phyloP scores from a whole-genome alignment of 2,113 vertebrate species.

The Gallinago jamesoni region DNA sequence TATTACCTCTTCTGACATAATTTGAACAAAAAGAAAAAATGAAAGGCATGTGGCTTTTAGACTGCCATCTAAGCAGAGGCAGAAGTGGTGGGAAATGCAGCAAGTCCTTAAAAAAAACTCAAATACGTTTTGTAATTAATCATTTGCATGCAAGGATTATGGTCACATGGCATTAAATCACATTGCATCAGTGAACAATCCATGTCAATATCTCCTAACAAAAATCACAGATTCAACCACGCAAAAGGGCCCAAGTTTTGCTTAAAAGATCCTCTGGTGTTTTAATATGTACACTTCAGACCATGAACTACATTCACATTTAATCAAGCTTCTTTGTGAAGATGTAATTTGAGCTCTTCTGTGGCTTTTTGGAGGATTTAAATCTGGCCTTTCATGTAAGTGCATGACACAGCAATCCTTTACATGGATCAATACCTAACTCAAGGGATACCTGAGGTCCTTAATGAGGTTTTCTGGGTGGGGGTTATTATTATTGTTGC shows the following conservation, averaged over 20 bases:
- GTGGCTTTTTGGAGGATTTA: slow-evolving; percentile 51
- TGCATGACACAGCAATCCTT: slow-evolving; percentile 54
- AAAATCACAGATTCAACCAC: not conserved
- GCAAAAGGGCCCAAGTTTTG: slow-evolving; percentile 4
- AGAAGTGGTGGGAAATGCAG: not conserved
- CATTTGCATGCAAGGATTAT: slow-evolving; percentile 22
- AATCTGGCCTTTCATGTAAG: slow-evolving; percentile 54
- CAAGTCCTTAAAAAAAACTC: not conserved
- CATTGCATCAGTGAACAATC: slow-evolving; percentile 17
- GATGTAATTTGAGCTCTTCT: slow-evolving; percentile 25
- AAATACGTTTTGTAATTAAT: slow-evolving; percentile 18
- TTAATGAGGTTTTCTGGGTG: slow-evolving; percentile 47
- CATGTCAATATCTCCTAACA: not conserved
- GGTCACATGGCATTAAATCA: slow-evolving; percentile 8
- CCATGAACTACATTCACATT: slow-evolving; percentile 47
- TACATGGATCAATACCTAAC: slow-evolving; percentile 38
- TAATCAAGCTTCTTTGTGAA: slow-evolving; percentile 50
- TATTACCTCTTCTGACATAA: not conserved
- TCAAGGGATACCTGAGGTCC: slow-evolving; percentile 20
- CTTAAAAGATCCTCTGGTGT: slow-evolving; percentile 19
- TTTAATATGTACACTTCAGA: slow-evolving; percentile 23
- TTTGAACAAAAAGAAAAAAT: not conserved
- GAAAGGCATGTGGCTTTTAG: not conserved
- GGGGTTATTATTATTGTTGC: slow-evolving; percentile 10
- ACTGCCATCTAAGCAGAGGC: not conserved